These are phyloP conservation scores for Merops nubicus DNA, from an alignment of 2,113 vertebrate genomes.

Conservation along the genomic window DNA sequence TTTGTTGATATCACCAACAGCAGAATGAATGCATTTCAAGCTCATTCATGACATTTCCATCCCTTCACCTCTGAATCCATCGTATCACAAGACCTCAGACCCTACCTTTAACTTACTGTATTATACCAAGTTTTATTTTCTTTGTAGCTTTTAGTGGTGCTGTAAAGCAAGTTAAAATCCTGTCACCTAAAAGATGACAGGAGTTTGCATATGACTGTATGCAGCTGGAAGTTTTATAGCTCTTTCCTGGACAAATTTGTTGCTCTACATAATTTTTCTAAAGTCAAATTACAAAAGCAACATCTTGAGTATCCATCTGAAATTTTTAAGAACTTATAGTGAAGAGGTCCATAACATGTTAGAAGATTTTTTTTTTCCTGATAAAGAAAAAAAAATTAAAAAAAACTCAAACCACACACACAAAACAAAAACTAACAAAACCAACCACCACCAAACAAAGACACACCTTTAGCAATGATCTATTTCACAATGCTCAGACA, in stretches of 20 bases:
- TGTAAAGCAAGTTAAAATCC: background rate
- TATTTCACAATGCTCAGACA: background rate
- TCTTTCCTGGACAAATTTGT: background rate
- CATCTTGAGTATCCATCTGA: background rate
- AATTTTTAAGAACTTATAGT: background rate
- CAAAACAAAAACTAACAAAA: too few species aligned
- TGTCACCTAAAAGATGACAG: background rate
- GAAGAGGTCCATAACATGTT: background rate
- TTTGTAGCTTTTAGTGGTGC: background rate
- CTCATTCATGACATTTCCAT: background rate
- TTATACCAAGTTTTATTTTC: background rate
- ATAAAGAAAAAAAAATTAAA: background rate
- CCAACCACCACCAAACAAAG: too few species aligned
- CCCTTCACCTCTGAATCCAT: background rate
- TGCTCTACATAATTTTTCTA: background rate
- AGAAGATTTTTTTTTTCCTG: background rate
- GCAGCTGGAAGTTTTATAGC: background rate
- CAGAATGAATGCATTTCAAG: background rate
- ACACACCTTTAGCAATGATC: background rate
- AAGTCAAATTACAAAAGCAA: background rate
- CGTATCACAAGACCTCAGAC: background rate
- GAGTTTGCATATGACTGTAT: background rate
- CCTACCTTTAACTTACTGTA: background rate
- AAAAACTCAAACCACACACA: too few species aligned
- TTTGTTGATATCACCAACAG: background rate